These are phyloP conservation scores for Pseudomyrmex concolor DNA, from an alignment of 1,140 invertebrate genomes.

Conservation along the genomic window DNA sequence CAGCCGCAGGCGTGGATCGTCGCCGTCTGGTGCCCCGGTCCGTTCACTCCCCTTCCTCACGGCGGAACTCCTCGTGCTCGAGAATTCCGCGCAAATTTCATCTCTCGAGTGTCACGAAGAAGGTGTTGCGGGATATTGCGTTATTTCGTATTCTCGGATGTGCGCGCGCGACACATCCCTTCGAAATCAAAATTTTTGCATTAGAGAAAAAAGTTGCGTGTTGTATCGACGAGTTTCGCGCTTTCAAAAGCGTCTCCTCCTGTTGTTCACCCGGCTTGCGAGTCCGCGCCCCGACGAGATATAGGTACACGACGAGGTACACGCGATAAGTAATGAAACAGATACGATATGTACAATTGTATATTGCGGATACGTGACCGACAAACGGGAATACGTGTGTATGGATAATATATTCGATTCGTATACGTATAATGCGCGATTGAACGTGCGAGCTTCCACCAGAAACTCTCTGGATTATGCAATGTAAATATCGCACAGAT, in stretches of 20 bases:
- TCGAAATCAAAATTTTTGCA: too few species aligned
- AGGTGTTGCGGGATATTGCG: neutral
- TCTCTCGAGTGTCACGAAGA: neutral
- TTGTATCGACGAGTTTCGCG: too few species aligned
- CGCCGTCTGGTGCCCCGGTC: constrained; percentile 51
- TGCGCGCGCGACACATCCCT: too few species aligned
- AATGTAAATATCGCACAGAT: neutral
- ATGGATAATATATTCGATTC: neutral
- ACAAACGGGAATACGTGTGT: neutral
- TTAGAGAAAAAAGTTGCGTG: too few species aligned
- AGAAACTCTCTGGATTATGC: constrained; percentile 1
- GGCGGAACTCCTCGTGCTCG: neutral
- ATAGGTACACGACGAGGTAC: neutral
- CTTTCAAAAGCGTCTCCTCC: neutral
- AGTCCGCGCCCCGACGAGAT: neutral
- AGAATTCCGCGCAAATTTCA: constrained; percentile 6
- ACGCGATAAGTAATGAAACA: neutral
- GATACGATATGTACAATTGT: neutral
- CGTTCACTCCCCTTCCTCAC: neutral
- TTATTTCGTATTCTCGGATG: too few species aligned
- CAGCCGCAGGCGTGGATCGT: constrained; percentile 62
- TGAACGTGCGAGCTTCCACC: neutral
- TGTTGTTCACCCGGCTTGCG: neutral
- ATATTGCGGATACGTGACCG: neutral
- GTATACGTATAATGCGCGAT: too few species aligned